A percentile compares a stretch with the other conserved stretches of the same genome.
Evolutionary conservation across 2,888 invertebrate genomes (phyloP).

Genomic region (Anticlea derivata): DNA sequence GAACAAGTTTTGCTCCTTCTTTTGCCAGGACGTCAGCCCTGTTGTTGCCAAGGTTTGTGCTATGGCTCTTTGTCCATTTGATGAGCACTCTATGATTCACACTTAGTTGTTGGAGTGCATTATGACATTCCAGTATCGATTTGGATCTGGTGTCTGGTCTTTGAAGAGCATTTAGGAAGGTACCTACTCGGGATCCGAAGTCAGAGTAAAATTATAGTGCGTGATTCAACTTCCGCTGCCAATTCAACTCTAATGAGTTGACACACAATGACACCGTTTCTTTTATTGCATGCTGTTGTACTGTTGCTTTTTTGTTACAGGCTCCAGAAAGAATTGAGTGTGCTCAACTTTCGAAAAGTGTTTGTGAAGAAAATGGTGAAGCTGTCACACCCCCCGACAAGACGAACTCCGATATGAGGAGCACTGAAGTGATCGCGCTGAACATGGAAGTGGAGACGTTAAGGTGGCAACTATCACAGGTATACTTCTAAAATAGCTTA

Average conservation of each 20-base stretch:
- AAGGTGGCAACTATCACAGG: slow-evolving; percentile 90
- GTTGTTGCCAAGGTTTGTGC: too few species aligned
- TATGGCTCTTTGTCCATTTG: too few species aligned
- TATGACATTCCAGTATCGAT: too few species aligned
- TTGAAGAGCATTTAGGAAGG: too few species aligned
- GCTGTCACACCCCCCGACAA: slow-evolving; percentile 56
- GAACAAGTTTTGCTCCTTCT: too few species aligned
- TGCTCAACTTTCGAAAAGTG: slow-evolving; percentile 66
- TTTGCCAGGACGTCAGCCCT: too few species aligned
- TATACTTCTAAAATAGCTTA: slow-evolving; percentile 47
- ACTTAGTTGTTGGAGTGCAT: too few species aligned
- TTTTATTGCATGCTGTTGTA: slow-evolving; percentile 36
- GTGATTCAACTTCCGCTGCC: slow-evolving; percentile 48
- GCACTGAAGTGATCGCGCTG: slow-evolving; percentile 75
- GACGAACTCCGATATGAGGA: slow-evolving; percentile 51
- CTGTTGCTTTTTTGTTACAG: slow-evolving; percentile 57
- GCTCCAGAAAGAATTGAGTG: slow-evolving; percentile 70
- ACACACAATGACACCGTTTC: slow-evolving; percentile 43
- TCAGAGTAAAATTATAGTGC: slow-evolving; percentile 52
- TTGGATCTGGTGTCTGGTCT: too few species aligned
- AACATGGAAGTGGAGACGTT: slow-evolving; percentile 88
- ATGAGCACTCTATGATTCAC: too few species aligned
- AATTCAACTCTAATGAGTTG: slow-evolving; percentile 52
- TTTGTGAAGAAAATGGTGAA: slow-evolving; percentile 57
- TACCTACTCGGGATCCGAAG: slow-evolving; percentile 35